Evolutionary conservation across 2,888 invertebrate genomes (phyloP).

Genomic region (Dendrolimus pini): DNA sequence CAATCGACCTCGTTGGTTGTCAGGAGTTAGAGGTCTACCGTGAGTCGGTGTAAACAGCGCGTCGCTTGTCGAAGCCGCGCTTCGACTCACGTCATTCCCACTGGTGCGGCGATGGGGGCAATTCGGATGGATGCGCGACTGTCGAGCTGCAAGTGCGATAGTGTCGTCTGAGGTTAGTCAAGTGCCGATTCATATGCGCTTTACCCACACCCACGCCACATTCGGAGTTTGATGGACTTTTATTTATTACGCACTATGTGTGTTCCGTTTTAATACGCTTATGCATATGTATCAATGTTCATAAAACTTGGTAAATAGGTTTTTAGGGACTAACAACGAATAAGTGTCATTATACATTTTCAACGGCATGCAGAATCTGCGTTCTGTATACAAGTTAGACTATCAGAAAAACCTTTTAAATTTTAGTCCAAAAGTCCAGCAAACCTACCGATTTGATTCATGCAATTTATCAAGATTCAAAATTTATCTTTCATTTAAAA

Average conservation of each 20-base stretch:
- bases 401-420: too few relatives aligned
- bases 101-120: conserved; percentile 98
- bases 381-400: too few relatives aligned
- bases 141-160: conserved; percentile 86
- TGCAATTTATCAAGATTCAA: conserved; percentile 38
- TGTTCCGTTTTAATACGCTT: too few relatives aligned
- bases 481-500: conserved; percentile 16
- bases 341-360: too few relatives aligned
- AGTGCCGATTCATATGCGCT: conserved; percentile 6
- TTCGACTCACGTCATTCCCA: conserved; percentile 90
- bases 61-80: conserved; percentile 45
- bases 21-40: conserved; percentile 23
- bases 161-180: conserved; percentile 24
- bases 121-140: conserved; percentile 97
- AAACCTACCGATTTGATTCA: conserved; percentile 36
- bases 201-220: conserved; percentile 40
- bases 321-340: too few relatives aligned
- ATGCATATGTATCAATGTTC: too few relatives aligned
- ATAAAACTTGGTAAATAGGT: too few relatives aligned
- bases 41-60: conserved; percentile 44
- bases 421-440: conserved; percentile 29
- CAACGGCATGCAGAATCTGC: too few relatives aligned
- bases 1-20: background rate
- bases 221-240: conserved; percentile 18
- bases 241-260: background rate